A percentile compares a stretch with the other conserved stretches of the same genome.
These are phyloP conservation scores for Choreutis nemorana DNA, from an alignment of 2,888 invertebrate genomes.

Conservation along the genomic window DNA sequence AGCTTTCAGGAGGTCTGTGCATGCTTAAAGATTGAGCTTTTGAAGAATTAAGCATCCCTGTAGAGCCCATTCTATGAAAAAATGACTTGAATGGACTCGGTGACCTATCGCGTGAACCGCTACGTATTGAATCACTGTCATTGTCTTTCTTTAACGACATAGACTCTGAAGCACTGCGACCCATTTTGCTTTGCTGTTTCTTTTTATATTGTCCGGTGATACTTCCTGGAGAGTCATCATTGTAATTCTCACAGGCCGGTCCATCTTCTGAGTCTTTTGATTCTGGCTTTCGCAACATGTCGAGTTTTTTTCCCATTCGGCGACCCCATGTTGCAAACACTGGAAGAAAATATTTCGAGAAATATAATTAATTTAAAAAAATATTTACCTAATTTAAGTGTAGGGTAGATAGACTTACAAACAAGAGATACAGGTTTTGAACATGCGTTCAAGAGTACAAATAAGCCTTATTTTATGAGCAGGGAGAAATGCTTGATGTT, in stretches of 20 bases:
- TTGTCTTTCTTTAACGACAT: slow-evolving; percentile 49
- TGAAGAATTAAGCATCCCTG: slow-evolving; percentile 74
- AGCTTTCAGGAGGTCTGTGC: slow-evolving; percentile 38
- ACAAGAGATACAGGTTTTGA: too few relatives aligned
- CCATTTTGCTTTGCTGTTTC: slow-evolving; percentile 68
- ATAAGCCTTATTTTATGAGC: too few relatives aligned
- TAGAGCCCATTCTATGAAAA: slow-evolving; percentile 79
- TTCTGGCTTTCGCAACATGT: slow-evolving; percentile 74
- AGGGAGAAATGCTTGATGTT: too few relatives aligned
- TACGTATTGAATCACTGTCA: slow-evolving; percentile 55
- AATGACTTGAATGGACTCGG: slow-evolving; percentile 76
- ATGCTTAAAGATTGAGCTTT: slow-evolving; percentile 53
- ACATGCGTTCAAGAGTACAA: too few relatives aligned
- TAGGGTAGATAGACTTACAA: neutral
- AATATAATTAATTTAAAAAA: slow-evolving; percentile 4
- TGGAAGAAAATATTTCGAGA: slow-evolving; percentile 30
- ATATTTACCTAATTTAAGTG: neutral
- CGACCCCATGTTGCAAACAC: slow-evolving; percentile 79
- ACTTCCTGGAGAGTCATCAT: slow-evolving; percentile 33
- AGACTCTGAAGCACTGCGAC: slow-evolving; percentile 57
- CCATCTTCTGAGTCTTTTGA: slow-evolving; percentile 53
- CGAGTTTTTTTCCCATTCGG: slow-evolving; percentile 80
- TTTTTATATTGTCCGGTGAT: slow-evolving; percentile 58
- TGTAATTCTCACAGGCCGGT: slow-evolving; percentile 28
- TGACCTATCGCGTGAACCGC: slow-evolving; percentile 60